These are phyloP conservation scores for Actinia tenebrosa DNA, from an alignment of 64 coral and sea anemone species.

Conservation along the genomic window DNA sequence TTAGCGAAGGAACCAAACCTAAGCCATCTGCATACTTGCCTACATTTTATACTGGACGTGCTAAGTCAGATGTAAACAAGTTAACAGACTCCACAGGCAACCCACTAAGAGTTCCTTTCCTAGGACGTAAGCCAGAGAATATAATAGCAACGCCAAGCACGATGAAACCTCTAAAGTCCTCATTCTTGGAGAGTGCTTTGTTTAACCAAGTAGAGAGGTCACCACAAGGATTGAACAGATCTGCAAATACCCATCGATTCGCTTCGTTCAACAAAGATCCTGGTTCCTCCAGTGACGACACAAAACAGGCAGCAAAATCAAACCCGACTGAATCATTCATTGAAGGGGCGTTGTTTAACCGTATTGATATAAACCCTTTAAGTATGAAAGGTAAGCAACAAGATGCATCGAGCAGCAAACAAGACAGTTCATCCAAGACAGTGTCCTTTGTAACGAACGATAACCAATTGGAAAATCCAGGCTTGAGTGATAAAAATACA, in stretches of 20 bases:
- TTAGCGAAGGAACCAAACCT: not conserved
- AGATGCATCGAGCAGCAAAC: not conserved
- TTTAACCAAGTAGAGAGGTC: conserved; percentile 4
- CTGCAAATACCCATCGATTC: not conserved
- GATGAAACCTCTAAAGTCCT: not conserved
- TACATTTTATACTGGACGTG: not conserved
- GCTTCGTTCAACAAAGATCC: not conserved
- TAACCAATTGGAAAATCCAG: not conserved
- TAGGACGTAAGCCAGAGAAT: not conserved
- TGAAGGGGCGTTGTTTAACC: conserved; percentile 6
- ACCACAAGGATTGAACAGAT: not conserved
- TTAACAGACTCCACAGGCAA: not conserved
- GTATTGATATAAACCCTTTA: not conserved
- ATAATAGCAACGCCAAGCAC: not conserved
- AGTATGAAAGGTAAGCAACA: not conserved
- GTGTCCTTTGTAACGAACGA: not conserved
- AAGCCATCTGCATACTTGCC: not conserved
- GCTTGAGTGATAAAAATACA: not conserved
- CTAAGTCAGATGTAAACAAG: not conserved
- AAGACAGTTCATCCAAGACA: conserved; percentile 7
- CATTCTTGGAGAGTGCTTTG: not conserved
- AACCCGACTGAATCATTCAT: not conserved
- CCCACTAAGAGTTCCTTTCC: not conserved
- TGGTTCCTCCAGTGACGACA: not conserved
- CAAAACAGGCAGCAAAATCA: not conserved